Percentiles rank a stretch among this genome's conserved stretches.
Evolutionary conservation across 1,140 invertebrate genomes (phyloP).

Genomic region (Drosophila burlai): DNA sequence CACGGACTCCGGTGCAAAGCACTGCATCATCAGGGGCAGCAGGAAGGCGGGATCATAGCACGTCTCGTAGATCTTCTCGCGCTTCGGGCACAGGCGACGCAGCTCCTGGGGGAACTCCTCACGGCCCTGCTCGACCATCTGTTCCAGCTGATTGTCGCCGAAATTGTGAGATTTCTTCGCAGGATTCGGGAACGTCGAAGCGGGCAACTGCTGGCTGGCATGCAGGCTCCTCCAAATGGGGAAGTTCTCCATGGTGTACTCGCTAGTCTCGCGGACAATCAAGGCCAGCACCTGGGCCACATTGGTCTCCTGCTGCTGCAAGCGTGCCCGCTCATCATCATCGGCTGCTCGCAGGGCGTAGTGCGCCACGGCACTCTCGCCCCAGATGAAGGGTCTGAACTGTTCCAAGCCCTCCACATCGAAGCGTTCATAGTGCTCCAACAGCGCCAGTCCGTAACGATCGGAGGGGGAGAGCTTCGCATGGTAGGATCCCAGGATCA

Average conservation of each 20-base stretch:
- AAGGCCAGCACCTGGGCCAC: constrained; percentile 90
- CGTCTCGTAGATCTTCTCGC: constrained; percentile 67
- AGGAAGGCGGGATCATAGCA: constrained; percentile 91
- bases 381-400: constrained; percentile 93
- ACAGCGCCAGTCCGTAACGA: constrained; percentile 87
- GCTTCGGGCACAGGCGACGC: constrained; percentile 69
- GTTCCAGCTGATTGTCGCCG: constrained; percentile 70
- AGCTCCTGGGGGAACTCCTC: constrained; percentile 47
- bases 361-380: constrained; percentile 90
- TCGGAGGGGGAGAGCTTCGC: constrained; percentile 89
- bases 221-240: constrained; percentile 85
- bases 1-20: constrained; percentile 86
- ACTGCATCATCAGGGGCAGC: constrained; percentile 88
- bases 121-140: constrained; percentile 59
- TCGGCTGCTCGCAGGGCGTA: constrained; percentile 89
- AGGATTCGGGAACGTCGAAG: constrained; percentile 60
- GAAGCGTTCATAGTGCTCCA: constrained; percentile 88
- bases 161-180: constrained; percentile 37
- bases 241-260: constrained; percentile 90
- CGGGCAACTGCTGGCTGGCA: constrained; percentile 67
- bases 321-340: constrained; percentile 86
- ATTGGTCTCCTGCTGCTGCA: constrained; percentile 89
- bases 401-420: constrained; percentile 88
- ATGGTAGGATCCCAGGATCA: constrained; percentile 90
- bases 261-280: constrained; percentile 88